These are phyloP conservation scores for Halictus ligatus DNA, from an alignment of 2,888 invertebrate genomes.

Conservation along the genomic window DNA sequence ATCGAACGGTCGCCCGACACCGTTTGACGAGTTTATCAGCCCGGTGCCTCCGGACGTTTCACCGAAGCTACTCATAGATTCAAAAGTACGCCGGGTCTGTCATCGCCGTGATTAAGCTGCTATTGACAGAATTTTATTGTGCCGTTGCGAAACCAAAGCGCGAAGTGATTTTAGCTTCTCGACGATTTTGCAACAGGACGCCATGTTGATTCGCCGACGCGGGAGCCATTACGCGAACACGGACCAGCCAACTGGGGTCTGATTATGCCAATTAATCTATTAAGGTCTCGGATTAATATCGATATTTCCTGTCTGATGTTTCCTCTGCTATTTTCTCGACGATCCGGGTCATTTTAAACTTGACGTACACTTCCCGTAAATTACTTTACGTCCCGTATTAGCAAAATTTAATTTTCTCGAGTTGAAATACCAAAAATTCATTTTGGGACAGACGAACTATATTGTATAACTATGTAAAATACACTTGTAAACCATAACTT, in stretches of 20 bases:
- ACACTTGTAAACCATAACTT: no score
- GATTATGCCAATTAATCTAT: not conserved
- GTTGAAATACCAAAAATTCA: no score
- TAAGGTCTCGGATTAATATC: not conserved
- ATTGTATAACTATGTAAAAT: no score
- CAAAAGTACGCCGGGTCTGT: slow-evolving; percentile 52
- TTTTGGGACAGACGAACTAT: no score
- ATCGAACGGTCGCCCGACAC: slow-evolving; percentile 8
- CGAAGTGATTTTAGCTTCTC: slow-evolving; percentile 34
- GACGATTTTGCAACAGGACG: slow-evolving; percentile 1
- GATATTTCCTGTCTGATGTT: not conserved
- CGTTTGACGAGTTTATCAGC: slow-evolving; percentile 56
- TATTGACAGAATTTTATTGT: slow-evolving; percentile 56
- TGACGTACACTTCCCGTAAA: no score
- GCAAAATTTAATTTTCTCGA: no score
- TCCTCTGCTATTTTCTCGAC: no score
- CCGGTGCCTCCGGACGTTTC: slow-evolving; percentile 33
- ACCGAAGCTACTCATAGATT: slow-evolving; percentile 62
- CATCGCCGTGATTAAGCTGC: slow-evolving; percentile 70
- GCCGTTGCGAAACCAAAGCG: not conserved
- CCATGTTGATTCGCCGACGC: not conserved
- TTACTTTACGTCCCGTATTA: no score
- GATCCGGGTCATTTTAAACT: no score
- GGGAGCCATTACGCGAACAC: not conserved
- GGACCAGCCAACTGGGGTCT: not conserved